Evolutionary conservation across 2,888 invertebrate species (phyloP).

Genomic region (Dugesia japonica): DNA sequence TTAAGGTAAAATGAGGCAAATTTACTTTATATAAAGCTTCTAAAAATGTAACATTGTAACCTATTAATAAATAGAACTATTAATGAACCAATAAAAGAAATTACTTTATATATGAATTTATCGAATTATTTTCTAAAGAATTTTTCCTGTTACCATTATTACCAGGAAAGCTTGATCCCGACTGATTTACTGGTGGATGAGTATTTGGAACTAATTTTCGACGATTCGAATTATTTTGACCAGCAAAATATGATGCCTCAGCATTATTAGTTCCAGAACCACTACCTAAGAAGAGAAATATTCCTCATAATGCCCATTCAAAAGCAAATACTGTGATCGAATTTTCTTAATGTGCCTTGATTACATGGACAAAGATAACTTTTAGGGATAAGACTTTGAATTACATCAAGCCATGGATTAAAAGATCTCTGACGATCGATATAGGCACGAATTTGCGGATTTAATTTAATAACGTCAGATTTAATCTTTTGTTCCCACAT

Average conservation of each 20-base stretch:
- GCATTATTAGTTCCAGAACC: neutral
- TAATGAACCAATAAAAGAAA: neutral
- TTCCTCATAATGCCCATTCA: neutral
- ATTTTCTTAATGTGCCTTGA: constrained; percentile 14
- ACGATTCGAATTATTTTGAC: neutral
- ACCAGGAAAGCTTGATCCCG: neutral
- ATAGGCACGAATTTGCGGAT: neutral
- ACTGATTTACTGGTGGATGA: neutral
- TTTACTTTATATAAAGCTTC: neutral
- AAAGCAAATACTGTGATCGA: neutral
- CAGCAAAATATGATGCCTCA: neutral
- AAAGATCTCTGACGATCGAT: neutral
- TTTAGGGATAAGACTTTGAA: neutral
- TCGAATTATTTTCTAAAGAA: neutral
- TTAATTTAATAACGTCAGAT: neutral
- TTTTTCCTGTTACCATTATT: neutral
- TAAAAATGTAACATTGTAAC: neutral
- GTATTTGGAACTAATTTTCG: neutral
- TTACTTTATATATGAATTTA: constrained; percentile 8
- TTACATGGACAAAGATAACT: constrained; percentile 20
- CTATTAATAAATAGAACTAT: constrained; percentile 8
- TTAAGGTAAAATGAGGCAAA: neutral
- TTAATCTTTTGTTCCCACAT: constrained; percentile 3
- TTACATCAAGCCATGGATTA: neutral
- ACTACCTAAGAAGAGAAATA: no score